Evolutionary conservation across 1,140 invertebrate species (phyloP).

Genomic region (Bombus ignitus): DNA sequence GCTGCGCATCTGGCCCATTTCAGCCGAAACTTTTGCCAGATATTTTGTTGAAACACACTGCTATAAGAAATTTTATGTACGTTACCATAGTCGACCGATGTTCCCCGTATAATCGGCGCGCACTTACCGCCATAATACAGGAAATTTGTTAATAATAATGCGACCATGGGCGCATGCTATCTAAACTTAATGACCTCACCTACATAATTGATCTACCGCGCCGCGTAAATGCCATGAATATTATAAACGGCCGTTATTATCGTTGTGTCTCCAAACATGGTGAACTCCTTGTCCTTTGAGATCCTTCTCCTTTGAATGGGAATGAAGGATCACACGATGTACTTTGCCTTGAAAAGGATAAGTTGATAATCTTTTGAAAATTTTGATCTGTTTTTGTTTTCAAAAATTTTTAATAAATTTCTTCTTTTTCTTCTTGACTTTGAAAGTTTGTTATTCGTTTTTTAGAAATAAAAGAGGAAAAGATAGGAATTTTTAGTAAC

Average conservation of each 20-base stretch:
- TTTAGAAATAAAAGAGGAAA: too few species aligned
- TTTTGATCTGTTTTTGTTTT: too few species aligned
- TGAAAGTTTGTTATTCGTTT: too few species aligned
- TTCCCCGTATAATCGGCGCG: not conserved
- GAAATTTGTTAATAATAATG: constrained; percentile 39
- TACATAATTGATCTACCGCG: constrained; percentile 2
- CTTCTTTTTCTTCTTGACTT: too few species aligned
- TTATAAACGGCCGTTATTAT: not conserved
- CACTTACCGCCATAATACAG: not conserved
- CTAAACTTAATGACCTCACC: constrained; percentile 29
- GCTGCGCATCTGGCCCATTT: constrained; percentile 10
- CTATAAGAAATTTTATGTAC: not conserved
- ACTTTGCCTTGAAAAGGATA: too few species aligned
- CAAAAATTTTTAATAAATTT: too few species aligned
- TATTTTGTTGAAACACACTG: not conserved
- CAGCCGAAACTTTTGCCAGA: constrained; percentile 15
- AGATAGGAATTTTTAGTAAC: too few species aligned
- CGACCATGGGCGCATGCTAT: not conserved
- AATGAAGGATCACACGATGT: too few species aligned
- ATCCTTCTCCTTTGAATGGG: too few species aligned
- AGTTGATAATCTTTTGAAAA: too few species aligned
- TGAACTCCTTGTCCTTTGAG: not conserved
- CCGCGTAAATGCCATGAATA: constrained; percentile 4
- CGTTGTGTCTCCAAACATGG: not conserved
- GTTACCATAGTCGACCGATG: not conserved